phyloP scores from a whole-genome alignment of 2,113 vertebrate species.

The Eptatretus burgeri region DNA sequence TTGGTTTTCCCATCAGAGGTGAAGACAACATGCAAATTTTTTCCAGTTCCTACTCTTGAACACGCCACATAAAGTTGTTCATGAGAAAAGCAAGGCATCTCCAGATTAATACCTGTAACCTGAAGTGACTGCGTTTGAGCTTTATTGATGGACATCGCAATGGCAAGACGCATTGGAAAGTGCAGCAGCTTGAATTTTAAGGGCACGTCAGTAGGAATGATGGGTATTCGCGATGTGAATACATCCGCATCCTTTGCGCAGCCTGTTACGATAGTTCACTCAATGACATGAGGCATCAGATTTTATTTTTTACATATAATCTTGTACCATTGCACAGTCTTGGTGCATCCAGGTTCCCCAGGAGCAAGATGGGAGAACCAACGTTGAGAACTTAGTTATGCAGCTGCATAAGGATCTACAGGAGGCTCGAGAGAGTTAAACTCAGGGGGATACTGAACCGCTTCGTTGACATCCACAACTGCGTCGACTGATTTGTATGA shows the following conservation, averaged over 20 bases:
- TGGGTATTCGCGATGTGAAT: neutral
- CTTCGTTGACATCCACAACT: neutral
- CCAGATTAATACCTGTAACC: no score
- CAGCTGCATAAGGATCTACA: neutral
- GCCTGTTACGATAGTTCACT: neutral
- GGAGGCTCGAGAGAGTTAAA: neutral
- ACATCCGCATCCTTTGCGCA: neutral
- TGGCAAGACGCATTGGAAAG: no score
- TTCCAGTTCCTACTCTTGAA: no score
- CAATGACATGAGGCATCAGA: constrained; percentile 4
- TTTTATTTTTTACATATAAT: neutral
- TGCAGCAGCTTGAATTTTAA: no score
- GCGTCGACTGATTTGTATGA: neutral
- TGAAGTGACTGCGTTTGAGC: no score
- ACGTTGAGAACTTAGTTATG: neutral
- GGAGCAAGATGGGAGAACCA: neutral
- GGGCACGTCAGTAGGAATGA: no score
- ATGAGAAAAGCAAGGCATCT: no score
- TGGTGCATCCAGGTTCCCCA: neutral
- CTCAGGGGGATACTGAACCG: no score
- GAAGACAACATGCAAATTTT: no score
- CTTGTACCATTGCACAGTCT: constrained; percentile 4
- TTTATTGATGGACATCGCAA: no score
- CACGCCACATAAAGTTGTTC: no score
- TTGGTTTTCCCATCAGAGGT: no score